A percentile compares a stretch with the other conserved stretches of the same genome.
phyloP scores from a whole-genome alignment of 1,140 invertebrate species.

The Meloidogyne floridensis region DNA sequence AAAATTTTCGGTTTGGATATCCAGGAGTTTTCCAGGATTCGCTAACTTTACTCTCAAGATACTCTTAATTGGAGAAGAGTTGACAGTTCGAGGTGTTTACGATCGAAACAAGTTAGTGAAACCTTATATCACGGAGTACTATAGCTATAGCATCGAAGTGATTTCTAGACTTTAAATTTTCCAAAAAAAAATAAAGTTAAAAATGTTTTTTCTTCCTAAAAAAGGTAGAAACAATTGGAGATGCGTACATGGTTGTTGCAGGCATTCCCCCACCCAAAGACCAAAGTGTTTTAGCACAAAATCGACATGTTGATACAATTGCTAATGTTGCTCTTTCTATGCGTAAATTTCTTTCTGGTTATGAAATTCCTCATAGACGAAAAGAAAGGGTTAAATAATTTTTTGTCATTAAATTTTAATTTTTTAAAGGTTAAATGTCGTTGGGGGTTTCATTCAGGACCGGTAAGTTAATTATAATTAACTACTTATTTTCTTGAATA shows the following conservation, averaged over 20 bases:
- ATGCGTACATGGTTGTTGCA: conserved; percentile 57
- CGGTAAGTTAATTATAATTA: conserved; percentile 37
- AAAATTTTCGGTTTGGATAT: no score
- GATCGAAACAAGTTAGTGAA: no score
- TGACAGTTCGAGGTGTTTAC: no score
- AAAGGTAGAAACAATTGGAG: conserved; percentile 25
- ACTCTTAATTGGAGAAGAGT: no score
- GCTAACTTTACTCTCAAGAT: no score
- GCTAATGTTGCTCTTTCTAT: conserved; percentile 58
- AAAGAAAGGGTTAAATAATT: conserved; percentile 38
- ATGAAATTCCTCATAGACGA: conserved; percentile 56
- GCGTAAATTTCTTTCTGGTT: conserved; percentile 53
- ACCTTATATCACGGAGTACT: no score
- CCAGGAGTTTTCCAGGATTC: no score
- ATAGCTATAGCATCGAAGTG: no score
- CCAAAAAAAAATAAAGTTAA: conserved; percentile 47
- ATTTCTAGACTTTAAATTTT: conserved; percentile 16
- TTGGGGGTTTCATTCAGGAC: conserved; percentile 65
- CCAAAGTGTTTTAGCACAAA: conserved; percentile 39
- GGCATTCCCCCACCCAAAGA: conserved; percentile 64
- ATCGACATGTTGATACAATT: conserved; percentile 38
- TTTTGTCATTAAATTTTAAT: neutral
- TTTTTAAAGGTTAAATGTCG: conserved; percentile 46
- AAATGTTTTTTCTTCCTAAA: conserved; percentile 1
- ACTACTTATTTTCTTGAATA: no score